Evolutionary conservation across 2,113 vertebrate genomes (phyloP), one percentile per base, ranked within the genome.

Genomic region (Lepus americanus): DNA sequence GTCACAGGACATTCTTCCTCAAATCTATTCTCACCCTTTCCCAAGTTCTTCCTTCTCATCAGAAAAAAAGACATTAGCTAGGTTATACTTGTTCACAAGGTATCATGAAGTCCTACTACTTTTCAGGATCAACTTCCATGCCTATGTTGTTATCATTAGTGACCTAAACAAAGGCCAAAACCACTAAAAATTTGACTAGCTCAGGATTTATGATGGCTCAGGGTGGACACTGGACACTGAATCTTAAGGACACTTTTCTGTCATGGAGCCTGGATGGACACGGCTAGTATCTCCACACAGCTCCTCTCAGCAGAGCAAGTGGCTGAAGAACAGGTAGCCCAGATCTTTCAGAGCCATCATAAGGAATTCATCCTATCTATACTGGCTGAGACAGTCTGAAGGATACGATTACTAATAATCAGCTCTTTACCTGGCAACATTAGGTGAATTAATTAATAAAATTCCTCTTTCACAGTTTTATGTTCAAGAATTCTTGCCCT

Each of bases 111-210:
- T 74, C 78, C 29, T 14, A 27, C 76, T 64, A 39, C 33, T 85
- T 49, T 87, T 39, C 55, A 86, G 74, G 44, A 76, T 81, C 72
- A 81, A 59, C 67, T 69, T 49, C 53, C 69, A 61, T 53, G 31
- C 23, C 36, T 61, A 73, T 59, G 29, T n/a, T 22, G 77, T 67
- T 87, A 80, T 64, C 61, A 80, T 25, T 63, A 72, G 36, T 87
- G 76, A 96, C 29, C 36, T 69, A 93, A 64, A 8, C 25, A 63
- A 92, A 96, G 29, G 79, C 27, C n/a, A 89, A 89, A 91, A 80
- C 22, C 36, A 77, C 3, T 1, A n/a, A 13, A 61, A 73, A 69
- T 69, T 0, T 70, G 70, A 86, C 36, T 51, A 85, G 27, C 31
- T 29, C 77, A 96, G 87, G 93, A 90, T 36, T 55, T 59, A 33